Conservation (phyloP, 2,888 invertebrate species). For the Xiphydria camelus region DNA sequence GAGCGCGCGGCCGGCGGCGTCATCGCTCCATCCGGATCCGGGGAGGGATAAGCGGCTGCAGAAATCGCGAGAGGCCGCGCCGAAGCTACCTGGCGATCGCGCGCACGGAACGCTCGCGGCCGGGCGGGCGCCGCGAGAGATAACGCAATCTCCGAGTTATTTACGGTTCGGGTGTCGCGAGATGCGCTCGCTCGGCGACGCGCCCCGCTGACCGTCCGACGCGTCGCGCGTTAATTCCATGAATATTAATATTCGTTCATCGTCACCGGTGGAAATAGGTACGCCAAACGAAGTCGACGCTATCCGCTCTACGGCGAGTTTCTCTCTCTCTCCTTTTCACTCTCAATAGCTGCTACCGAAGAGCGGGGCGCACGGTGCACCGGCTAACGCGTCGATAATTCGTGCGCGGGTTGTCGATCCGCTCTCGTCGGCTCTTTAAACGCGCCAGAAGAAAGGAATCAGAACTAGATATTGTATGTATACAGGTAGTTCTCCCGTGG, state of each 20-base stretch:
- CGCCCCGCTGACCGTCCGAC: conserved; percentile 17
- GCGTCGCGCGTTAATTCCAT: conserved; percentile 13
- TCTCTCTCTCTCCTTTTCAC: too few relatives aligned
- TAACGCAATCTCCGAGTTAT: conserved; percentile 42
- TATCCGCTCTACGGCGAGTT: too few relatives aligned
- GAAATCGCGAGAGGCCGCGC: not conserved
- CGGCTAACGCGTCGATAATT: too few relatives aligned
- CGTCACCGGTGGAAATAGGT: too few relatives aligned
- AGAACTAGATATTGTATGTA: too few relatives aligned
- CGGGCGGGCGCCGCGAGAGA: conserved; percentile 22
- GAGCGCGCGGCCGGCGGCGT: conserved; percentile 1
- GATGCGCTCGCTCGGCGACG: conserved; percentile 16
- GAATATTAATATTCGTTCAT: conserved; percentile 18
- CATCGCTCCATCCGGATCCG: conserved; percentile 5
- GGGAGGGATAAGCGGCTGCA: not conserved
- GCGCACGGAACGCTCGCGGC: conserved; percentile 2
- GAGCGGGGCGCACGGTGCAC: too few relatives aligned
- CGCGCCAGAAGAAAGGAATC: too few relatives aligned
- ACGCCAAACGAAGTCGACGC: too few relatives aligned
- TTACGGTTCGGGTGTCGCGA: conserved; percentile 33
- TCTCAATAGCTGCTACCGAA: too few relatives aligned
- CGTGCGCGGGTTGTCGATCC: too few relatives aligned
- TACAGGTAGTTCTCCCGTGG: too few relatives aligned
- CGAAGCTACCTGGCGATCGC: not conserved
- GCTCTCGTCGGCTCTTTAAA: too few relatives aligned